Evolutionary conservation across 2,888 invertebrate species (phyloP).

Genomic region (Spodoptera littoralis): DNA sequence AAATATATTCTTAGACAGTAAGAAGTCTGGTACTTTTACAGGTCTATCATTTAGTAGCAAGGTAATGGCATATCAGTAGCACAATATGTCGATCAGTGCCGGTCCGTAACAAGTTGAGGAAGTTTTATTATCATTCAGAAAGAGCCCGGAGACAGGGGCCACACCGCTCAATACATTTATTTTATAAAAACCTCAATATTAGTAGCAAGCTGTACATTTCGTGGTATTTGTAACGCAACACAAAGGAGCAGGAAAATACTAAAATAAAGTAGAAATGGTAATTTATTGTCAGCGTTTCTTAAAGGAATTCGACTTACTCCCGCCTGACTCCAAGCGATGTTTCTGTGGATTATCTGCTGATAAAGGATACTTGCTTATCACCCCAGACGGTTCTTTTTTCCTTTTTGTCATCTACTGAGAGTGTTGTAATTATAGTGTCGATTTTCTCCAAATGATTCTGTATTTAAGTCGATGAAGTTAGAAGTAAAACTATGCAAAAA

Average conservation of each 20-base stretch:
- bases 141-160: constrained; percentile 28
- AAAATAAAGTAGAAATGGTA: constrained; percentile 29
- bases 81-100: constrained; percentile 45
- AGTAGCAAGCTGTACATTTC: constrained; percentile 19
- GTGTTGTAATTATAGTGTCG: constrained; percentile 2
- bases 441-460: not conserved
- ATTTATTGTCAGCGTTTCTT: constrained; percentile 37
- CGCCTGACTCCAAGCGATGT: not conserved
- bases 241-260: constrained; percentile 43
- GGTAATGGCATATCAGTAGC: constrained; percentile 10
- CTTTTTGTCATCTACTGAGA: not conserved
- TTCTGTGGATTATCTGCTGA: not conserved
- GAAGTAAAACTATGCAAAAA: too few relatives aligned
- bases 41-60: too few relatives aligned
- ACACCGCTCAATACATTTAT: constrained; percentile 20
- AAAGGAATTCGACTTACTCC: constrained; percentile 8
- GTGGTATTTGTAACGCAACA: constrained; percentile 20
- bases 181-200: constrained; percentile 29
- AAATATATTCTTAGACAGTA: too few relatives aligned
- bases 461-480: too few relatives aligned
- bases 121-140: constrained; percentile 38
- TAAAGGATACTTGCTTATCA: not conserved
- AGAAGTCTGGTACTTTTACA: too few relatives aligned
- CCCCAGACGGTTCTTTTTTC: not conserved
- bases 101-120: constrained; percentile 34